Evolutionary conservation across 2,113 vertebrate species (phyloP), one percentile per base, ranked within the genome.

Genomic region (Tympanuchus pallidicinctus): DNA sequence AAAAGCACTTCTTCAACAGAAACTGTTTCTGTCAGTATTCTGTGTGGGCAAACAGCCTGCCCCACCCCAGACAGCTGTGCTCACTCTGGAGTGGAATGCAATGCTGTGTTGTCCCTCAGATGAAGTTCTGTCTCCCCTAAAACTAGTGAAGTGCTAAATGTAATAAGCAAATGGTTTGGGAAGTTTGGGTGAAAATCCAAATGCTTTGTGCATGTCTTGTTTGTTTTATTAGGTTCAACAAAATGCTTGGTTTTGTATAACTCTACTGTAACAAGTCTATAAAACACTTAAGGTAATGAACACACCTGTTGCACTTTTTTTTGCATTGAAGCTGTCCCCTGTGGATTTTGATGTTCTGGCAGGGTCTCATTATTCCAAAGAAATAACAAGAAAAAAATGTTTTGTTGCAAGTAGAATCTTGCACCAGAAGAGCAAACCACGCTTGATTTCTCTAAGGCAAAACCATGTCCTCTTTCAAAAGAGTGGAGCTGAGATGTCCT

Each of bases 1-100:
- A 18, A 28, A 9, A 3, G 0, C 1, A 1, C 3, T 24, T 42
- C 22, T 72, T 10, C 7, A 14, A 17, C 7, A 82, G 40, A 70
- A 92, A 54, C 36, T 88, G 25, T 56, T 76, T 79, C n/a, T 80
- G 11, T 45, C 36, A 64, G n/a, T 63, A 52, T 79, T 80, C 27
- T 91, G 27, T 52, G 36, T 71, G 36, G 47, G 12, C 18, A 34
- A 32, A 52, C 38, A 71, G 36, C 48, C 47, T 28, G 32, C n/a
- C 32, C 32, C 21, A 17, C 16, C 32, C 10, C 32, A 52, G n/a
- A 50, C 24, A 71, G 16, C n/a, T 10, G 45, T 34, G 66, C 45
- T 11, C 16, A 50, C 47, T 18, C n/a, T 50, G 74, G 13, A 22
- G 28, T 27, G 34, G 27, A 47, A 64, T 38, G 8, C 30, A 38